Conservation (phyloP, 1,140 invertebrate genomes). For the Scylla paramamosain region DNA sequence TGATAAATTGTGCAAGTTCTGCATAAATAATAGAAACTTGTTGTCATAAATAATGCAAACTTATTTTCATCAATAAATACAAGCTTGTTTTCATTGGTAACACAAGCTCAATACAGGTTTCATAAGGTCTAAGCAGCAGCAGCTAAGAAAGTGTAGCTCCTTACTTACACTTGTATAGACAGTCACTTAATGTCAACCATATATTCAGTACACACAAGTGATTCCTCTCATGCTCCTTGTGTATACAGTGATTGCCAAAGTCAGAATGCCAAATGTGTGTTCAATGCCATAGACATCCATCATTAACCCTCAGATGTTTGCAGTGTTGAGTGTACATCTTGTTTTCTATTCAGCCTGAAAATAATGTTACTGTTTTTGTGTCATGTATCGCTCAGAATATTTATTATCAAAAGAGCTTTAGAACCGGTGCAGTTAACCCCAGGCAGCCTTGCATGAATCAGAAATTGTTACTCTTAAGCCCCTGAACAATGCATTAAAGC, state of each 20-base stretch:
- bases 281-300: background rate
- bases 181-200: background rate
- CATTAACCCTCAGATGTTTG: background rate
- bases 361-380: background rate
- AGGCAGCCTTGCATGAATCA: background rate
- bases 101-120: too few species aligned
- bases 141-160: background rate
- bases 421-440: background rate
- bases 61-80: too few species aligned
- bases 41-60: too few species aligned
- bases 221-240: background rate
- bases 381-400: background rate
- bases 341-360: background rate
- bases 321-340: background rate
- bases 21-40: too few species aligned
- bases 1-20: too few species aligned
- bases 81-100: too few species aligned
- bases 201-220: background rate
- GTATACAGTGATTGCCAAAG: background rate
- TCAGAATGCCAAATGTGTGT: background rate
- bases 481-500: slow-evolving; percentile 5
- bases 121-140: background rate
- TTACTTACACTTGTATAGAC: background rate
- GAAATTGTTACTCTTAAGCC: background rate
- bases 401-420: background rate